Percentiles rank a stretch among this genome's conserved stretches.
phyloP scores from a whole-genome alignment of 2,113 vertebrate species.

The Lophius piscatorius region DNA sequence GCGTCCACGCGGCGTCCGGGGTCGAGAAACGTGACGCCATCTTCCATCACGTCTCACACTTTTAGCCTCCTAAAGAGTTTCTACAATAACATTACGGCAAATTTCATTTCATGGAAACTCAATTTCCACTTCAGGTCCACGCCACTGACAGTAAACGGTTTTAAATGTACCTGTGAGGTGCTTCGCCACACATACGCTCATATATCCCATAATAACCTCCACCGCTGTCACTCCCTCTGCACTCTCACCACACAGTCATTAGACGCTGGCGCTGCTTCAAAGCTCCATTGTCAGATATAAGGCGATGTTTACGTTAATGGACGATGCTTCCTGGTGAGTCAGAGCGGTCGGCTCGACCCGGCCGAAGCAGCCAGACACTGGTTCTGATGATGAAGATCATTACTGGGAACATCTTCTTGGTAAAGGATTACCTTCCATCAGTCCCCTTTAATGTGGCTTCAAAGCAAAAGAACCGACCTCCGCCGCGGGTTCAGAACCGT shows the following conservation, averaged over 20 bases:
- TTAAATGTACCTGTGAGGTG: not conserved
- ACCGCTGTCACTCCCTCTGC: slow-evolving; percentile 5
- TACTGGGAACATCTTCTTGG: slow-evolving; percentile 10
- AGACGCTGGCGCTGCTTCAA: slow-evolving; percentile 8
- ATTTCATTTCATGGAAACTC: slow-evolving; percentile 31
- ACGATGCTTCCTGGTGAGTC: slow-evolving; percentile 1
- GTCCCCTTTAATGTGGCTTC: not conserved
- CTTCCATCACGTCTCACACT: too few relatives aligned
- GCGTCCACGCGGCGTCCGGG: too few relatives aligned
- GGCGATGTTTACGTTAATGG: slow-evolving; percentile 4
- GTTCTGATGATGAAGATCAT: slow-evolving; percentile 15
- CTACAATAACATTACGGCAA: too few relatives aligned
- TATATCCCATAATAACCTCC: slow-evolving; percentile 2
- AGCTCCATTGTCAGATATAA: slow-evolving; percentile 11
- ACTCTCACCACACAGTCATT: not conserved
- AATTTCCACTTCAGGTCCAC: slow-evolving; percentile 13
- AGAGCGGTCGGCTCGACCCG: not conserved
- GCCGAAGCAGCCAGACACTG: slow-evolving; percentile 11
- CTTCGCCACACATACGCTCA: too few relatives aligned
- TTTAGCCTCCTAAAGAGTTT: too few relatives aligned
- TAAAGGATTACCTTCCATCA: slow-evolving; percentile 22
- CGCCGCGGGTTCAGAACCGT: not conserved
- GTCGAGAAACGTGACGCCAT: too few relatives aligned
- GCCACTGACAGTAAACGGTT: not conserved
- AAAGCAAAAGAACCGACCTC: slow-evolving; percentile 12